phyloP scores from a whole-genome alignment of 2,888 invertebrate species.

The Drosophila villosipedis region DNA sequence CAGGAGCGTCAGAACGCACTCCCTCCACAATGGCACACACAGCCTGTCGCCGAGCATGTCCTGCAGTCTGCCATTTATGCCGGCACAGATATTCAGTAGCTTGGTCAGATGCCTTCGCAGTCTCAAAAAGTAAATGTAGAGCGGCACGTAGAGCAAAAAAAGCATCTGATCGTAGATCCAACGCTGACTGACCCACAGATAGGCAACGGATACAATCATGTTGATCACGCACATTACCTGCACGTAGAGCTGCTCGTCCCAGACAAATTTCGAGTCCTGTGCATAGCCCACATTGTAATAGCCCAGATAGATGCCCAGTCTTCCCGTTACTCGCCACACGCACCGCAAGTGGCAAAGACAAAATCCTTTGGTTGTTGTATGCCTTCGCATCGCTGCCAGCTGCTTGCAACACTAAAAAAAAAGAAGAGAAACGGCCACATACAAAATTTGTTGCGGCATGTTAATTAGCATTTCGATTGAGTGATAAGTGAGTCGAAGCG shows the following conservation, averaged over 20 bases:
- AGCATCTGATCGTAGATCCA: constrained; percentile 57
- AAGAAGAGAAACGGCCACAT: not conserved
- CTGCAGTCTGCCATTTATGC: constrained; percentile 35
- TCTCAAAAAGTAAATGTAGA: constrained; percentile 53
- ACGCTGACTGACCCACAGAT: constrained; percentile 48
- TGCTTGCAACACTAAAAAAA: constrained; percentile 35
- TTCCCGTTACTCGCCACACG: constrained; percentile 50
- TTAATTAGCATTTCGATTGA: constrained; percentile 37
- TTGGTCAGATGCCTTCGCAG: constrained; percentile 45
- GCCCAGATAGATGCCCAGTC: constrained; percentile 54
- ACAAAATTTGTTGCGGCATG: constrained; percentile 2
- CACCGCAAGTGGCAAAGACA: constrained; percentile 62
- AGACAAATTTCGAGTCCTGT: constrained; percentile 20
- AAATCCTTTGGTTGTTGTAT: constrained; percentile 52
- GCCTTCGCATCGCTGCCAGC: constrained; percentile 42
- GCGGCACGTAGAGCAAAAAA: constrained; percentile 50
- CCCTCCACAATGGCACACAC: constrained; percentile 50
- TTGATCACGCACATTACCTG: constrained; percentile 48
- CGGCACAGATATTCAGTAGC: constrained; percentile 47
- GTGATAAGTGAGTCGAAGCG: constrained; percentile 20
- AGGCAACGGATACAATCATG: constrained; percentile 22
- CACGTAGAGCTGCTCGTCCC: constrained; percentile 61
- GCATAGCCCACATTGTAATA: constrained; percentile 55
- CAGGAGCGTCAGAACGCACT: constrained; percentile 40
- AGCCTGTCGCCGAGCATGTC: constrained; percentile 40